Evolutionary conservation across 2,797 vertebrate species (phyloP).

Genomic region (Semaprochilodus insignis): DNA sequence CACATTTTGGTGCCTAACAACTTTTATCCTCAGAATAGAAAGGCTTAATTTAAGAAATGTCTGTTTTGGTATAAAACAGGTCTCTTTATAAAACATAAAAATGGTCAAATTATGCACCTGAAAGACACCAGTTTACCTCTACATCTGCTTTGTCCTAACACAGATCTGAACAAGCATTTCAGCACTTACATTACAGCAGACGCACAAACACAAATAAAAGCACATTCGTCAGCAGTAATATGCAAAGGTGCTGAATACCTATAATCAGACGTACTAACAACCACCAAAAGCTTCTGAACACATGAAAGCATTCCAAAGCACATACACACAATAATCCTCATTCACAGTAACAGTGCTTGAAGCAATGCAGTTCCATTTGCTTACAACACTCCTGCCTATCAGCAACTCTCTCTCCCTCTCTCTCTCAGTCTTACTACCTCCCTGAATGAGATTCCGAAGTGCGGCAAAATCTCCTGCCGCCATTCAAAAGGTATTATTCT

Average conservation of each 20-base stretch:
- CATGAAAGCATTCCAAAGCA: background rate
- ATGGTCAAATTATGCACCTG: too few species aligned
- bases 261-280: background rate
- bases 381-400: background rate
- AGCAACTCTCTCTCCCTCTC: background rate
- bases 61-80: too few species aligned
- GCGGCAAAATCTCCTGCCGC: conserved; percentile 3
- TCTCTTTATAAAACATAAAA: too few species aligned
- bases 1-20: too few species aligned
- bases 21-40: too few species aligned
- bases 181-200: background rate
- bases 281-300: background rate
- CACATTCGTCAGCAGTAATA: background rate
- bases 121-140: too few species aligned
- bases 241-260: conserved; percentile 7
- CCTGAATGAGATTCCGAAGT: background rate
- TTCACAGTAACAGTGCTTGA: background rate
- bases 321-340: background rate
- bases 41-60: too few species aligned
- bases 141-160: too few species aligned
- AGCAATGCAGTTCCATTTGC: background rate
- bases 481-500: conserved; percentile 22
- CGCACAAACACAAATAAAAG: background rate
- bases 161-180: too few species aligned
- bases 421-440: background rate